Base-by-base conservation (phyloP, 1,140 invertebrate genomes). In the Anoplophora glabripennis region DNA sequence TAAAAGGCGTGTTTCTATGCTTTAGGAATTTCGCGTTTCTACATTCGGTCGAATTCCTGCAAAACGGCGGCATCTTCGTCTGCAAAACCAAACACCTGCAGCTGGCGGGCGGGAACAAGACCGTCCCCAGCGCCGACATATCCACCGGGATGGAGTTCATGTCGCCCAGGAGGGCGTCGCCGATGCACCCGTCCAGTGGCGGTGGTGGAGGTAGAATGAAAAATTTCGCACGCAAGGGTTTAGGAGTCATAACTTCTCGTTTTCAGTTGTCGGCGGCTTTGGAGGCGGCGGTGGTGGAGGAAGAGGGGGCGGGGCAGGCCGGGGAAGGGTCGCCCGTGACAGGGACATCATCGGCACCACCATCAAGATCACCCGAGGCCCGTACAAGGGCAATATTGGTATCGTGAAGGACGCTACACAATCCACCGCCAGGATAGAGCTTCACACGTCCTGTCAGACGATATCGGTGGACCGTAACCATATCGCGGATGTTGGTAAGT, bases 1-100 rank as follows among this genome's bases (percentile, higher is more conserved):
- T n/a, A n/a, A n/a, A n/a, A n/a, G n/a, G n/a, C n/a, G n/a, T n/a
- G n/a, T n/a, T n/a, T n/a, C n/a, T n/a, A n/a, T n/a, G n/a, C n/a
- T n/a, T 15, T 10, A 45, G 96, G 53, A 96, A 90, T 74, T 95
- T 89, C 77, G 94, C 93, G 0, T 99, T 99, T 75, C 76, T 99
- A 0, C 89, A 96, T 75, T 97, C 94, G 4, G 82, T 93, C 55
- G 92, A 94, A 83, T 93, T 94, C 78, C 78, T 90, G 9, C 79
- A 85, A 2, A 98, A 99, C 78, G 95, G 96, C 61, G 96, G 96
- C 3, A 94, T 98, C 55, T 98, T 99, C 78, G 96, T 99, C 1
- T 97, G 94, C 74, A 95, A 94, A 77, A 94, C 95, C 0, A 84
- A 93, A 36, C 93, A 98, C 78, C 79, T 99, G 44, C 86, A 90